Base-by-base conservation (phyloP, 1,140 invertebrate species). In the Leucophenga varia region DNA sequence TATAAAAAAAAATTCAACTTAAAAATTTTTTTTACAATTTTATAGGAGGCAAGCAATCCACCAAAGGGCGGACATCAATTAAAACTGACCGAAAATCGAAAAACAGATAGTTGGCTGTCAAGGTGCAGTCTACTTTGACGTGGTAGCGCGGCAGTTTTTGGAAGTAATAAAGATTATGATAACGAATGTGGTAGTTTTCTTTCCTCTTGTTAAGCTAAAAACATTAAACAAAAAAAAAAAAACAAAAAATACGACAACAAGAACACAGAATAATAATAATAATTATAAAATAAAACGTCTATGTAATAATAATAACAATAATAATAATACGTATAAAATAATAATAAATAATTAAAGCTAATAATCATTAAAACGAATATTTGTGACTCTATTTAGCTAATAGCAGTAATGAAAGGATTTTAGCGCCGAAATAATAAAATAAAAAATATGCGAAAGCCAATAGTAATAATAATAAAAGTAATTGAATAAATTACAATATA, bases 21-120 rank as follows among this genome's bases (percentile, higher is more conserved):
- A n/a, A n/a, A n/a, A n/a, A 18, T 55, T 64, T 52, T 21, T 12
- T 22, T 21, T 10, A 16, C 47, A 55, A 45, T 72, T 74, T 54
- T 57, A 16, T 59, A 89, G 87, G 87, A 89, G 75, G 86, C 86
- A 46, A 88, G 84, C 51, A 88, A 89, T 79, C 87, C 87, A 60
- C 85, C 86, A 20, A 87, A 88, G 78, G 83, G 85, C 53, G 84
- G 86, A 34, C 85, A 87, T 67, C 85, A 87, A 84, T 82, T 73
- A 34, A 74, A 74, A 79, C 77, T 83, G 49, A 79, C 81, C 57
- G 87, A 89, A 74, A 85, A 83, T 64, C 81, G 84, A 76, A 88
- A 87, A 76, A 81, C 84, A 58, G 81, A 82, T 53, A 86, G 82
- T 78, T 86, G 85, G 84, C 74, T 87, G 51, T 81, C 84, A 25